Evolutionary conservation across 2,797 vertebrate species (phyloP).

Genomic region (Sitta carolinensis): DNA sequence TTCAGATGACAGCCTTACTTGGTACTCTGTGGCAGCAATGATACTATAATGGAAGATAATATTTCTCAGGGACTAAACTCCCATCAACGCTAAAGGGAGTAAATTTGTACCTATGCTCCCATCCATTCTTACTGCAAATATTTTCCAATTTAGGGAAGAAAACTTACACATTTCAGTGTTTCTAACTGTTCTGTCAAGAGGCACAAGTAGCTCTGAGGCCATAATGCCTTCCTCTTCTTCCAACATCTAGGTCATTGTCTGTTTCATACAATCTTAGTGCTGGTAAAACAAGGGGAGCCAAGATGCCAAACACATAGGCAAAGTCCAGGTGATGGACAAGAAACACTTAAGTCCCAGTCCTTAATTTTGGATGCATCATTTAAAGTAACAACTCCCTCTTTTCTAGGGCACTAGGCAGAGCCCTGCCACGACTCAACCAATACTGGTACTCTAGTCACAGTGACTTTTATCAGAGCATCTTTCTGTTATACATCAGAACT

Average conservation of each 20-base stretch:
- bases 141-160: neutral
- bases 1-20: neutral
- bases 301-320: neutral
- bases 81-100: neutral
- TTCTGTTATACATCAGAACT: neutral
- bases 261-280: neutral
- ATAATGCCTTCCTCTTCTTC: neutral
- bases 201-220: neutral
- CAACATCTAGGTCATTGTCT: neutral
- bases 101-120: neutral
- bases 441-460: neutral
- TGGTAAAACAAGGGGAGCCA: neutral
- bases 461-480: neutral
- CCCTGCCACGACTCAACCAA: neutral
- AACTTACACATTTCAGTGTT: neutral
- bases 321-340: neutral
- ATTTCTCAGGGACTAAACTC: neutral
- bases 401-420: neutral
- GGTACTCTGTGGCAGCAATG: neutral
- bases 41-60: neutral
- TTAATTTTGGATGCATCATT: neutral
- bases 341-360: neutral
- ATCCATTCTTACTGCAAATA: neutral
- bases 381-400: neutral
- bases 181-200: neutral